Evolutionary conservation across 2,888 invertebrate species (phyloP).

Genomic region (Amiota minor): DNA sequence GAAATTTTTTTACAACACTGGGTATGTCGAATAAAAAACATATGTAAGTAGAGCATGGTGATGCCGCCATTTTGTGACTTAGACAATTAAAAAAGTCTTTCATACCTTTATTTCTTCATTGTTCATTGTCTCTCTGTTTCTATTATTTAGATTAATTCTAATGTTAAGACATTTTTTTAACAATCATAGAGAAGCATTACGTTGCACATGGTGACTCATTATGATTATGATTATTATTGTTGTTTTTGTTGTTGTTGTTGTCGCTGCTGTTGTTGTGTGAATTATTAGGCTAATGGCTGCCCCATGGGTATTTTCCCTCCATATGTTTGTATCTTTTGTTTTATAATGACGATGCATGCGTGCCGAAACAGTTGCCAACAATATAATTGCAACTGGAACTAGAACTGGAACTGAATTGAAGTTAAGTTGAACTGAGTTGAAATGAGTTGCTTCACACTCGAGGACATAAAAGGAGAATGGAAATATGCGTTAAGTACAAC

Average conservation of each 20-base stretch:
- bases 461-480: conserved; percentile 36
- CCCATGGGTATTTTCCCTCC: conserved; percentile 56
- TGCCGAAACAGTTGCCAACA: conserved; percentile 10
- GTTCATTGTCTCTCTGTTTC: neutral
- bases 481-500: conserved; percentile 65
- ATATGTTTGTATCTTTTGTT: conserved; percentile 58
- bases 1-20: no score
- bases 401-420: conserved; percentile 49
- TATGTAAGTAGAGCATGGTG: conserved; percentile 22
- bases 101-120: neutral
- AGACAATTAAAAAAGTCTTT: neutral
- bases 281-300: conserved; percentile 65
- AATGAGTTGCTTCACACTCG: no score
- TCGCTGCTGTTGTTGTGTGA: conserved; percentile 25
- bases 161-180: neutral
- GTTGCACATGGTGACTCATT: no score
- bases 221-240: neutral
- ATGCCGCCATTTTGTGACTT: conserved; percentile 8
- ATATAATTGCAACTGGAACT: conserved; percentile 59
- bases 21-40: no score
- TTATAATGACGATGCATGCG: conserved; percentile 22
- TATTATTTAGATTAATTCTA: conserved; percentile 12
- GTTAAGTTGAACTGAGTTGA: conserved; percentile 7
- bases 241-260: neutral
- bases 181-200: no score